Conservation (phyloP, 2,113 vertebrate genomes). For the Sisor rabdophorus region DNA sequence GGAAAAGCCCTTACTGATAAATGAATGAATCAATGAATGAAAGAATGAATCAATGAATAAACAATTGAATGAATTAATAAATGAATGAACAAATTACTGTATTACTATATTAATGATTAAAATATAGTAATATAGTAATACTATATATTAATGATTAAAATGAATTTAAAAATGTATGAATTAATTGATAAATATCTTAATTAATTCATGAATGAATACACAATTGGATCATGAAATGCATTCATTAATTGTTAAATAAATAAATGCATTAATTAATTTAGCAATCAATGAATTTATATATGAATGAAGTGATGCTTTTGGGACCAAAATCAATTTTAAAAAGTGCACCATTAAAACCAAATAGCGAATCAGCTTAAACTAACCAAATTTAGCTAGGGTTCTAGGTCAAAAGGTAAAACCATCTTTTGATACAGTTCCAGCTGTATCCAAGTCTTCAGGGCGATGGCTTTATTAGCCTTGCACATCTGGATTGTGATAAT, state of each 20-base stretch:
- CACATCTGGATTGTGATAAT: constrained; percentile 20
- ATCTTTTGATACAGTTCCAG: neutral
- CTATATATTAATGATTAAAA: neutral
- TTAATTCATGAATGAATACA: too few relatives aligned
- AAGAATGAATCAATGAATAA: neutral
- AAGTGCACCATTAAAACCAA: neutral
- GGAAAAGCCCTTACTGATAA: neutral
- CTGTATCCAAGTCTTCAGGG: neutral
- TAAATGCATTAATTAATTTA: neutral
- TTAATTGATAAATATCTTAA: too few relatives aligned
- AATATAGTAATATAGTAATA: too few relatives aligned
- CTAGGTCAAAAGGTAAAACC: neutral
- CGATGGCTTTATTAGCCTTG: neutral
- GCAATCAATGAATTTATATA: too few relatives aligned
- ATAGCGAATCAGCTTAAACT: neutral
- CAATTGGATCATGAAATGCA: too few relatives aligned
- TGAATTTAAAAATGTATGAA: too few relatives aligned
- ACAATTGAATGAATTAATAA: neutral
- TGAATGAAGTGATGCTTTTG: too few relatives aligned
- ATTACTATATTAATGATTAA: too few relatives aligned
- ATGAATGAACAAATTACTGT: too few relatives aligned
- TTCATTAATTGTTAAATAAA: too few relatives aligned
- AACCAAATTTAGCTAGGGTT: neutral
- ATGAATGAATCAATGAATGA: neutral
- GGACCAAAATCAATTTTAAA: too few relatives aligned